Evolutionary conservation across 2,113 vertebrate species (phyloP).

Genomic region (Lipophrys pholis): DNA sequence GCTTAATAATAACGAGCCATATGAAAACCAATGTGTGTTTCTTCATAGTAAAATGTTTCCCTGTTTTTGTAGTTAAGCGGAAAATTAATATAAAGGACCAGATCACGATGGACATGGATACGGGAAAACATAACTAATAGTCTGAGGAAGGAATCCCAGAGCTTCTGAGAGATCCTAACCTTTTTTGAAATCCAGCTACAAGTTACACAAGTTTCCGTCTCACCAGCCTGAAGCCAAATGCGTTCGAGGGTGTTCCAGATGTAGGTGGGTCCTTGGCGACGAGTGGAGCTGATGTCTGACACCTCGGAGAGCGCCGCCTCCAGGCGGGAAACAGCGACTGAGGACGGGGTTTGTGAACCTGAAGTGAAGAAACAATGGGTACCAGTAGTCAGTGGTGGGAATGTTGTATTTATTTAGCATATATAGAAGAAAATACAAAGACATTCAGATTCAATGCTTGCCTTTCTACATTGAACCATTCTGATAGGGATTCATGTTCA

Average conservation of each 20-base stretch:
- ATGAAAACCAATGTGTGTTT: too few relatives aligned
- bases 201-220: slow-evolving; percentile 45
- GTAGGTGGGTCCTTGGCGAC: slow-evolving; percentile 91
- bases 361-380: not conserved
- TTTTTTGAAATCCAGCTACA: not conserved
- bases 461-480: not conserved
- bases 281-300: slow-evolving; percentile 86
- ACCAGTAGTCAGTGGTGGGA: not conserved
- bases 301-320: slow-evolving; percentile 95
- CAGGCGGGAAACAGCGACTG: slow-evolving; percentile 91
- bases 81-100: too few relatives aligned
- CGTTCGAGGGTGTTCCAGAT: slow-evolving; percentile 93
- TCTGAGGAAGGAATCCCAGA: too few relatives aligned
- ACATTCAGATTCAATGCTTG: not conserved
- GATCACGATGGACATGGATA: too few relatives aligned
- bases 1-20: too few relatives aligned
- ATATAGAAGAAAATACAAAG: not conserved
- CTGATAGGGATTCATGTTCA: not conserved
- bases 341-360: slow-evolving; percentile 92
- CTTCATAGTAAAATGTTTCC: too few relatives aligned
- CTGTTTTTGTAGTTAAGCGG: too few relatives aligned
- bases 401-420: not conserved
- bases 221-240: slow-evolving; percentile 98
- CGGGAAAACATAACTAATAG: too few relatives aligned
- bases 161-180: too few relatives aligned